Conservation (phyloP, 2,888 invertebrate genomes). For the Drosophila buzzatii region DNA sequence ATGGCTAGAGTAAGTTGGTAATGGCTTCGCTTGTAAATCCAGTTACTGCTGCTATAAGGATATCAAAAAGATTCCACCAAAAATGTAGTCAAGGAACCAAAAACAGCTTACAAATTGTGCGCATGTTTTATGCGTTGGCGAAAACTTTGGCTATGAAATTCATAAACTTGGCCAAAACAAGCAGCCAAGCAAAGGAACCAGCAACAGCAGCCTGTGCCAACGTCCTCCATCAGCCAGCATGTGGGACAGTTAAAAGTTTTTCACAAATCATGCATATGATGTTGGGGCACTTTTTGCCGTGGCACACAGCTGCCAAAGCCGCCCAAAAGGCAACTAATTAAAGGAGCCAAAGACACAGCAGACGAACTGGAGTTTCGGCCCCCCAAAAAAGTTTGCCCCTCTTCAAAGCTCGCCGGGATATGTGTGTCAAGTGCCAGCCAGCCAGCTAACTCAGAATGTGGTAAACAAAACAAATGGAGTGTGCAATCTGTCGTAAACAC, state of each 20-base stretch:
- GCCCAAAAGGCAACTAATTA: constrained; percentile 62
- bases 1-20: constrained; percentile 38
- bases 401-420: constrained; percentile 44
- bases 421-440: constrained; percentile 70
- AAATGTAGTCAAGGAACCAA: constrained; percentile 41
- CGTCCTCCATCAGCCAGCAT: constrained; percentile 10
- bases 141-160: constrained; percentile 79
- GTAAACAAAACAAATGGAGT: constrained; percentile 82
- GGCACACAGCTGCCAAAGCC: constrained; percentile 49
- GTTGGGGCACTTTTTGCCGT: constrained; percentile 47
- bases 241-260: constrained; percentile 69
- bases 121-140: constrained; percentile 58
- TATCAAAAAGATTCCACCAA: constrained; percentile 52
- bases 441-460: constrained; percentile 45
- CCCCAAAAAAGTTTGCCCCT: constrained; percentile 15
- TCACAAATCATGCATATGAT: constrained; percentile 80
- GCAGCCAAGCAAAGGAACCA: constrained; percentile 22
- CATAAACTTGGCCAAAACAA: constrained; percentile 77
- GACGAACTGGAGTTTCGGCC: constrained; percentile 5
- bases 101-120: constrained; percentile 69
- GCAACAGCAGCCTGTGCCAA: background rate
- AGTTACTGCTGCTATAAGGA: constrained; percentile 39
- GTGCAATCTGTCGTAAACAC: constrained; percentile 82
- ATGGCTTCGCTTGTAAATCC: constrained; percentile 53
- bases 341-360: constrained; percentile 49